These are phyloP conservation scores for Brachymystax lenok DNA, from an alignment of 2,797 vertebrate species.

Conservation along the genomic window DNA sequence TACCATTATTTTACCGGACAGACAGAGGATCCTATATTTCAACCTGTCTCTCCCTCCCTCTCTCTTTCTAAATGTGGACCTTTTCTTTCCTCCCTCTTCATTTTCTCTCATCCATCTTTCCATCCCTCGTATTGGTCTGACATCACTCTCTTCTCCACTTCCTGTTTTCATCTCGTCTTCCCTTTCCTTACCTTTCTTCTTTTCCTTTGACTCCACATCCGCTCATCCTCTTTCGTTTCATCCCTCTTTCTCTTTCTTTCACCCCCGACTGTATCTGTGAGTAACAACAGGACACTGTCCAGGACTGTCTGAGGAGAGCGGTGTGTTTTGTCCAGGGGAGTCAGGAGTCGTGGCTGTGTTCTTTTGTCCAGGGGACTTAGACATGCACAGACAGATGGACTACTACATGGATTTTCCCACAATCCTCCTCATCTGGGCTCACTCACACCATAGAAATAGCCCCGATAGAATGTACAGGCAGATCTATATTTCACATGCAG, in stretches of 20 bases:
- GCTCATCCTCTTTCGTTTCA: background rate
- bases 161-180: background rate
- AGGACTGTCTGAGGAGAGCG: background rate
- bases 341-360: background rate
- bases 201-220: background rate
- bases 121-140: background rate
- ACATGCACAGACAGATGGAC: conserved; percentile 54
- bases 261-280: too few species aligned
- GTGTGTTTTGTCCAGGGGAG: conserved; percentile 32
- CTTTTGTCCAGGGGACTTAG: conserved; percentile 38
- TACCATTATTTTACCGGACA: conserved; percentile 32
- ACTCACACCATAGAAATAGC: conserved; percentile 15
- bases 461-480: background rate
- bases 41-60: conserved; percentile 21
- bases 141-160: background rate
- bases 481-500: background rate
- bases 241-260: background rate
- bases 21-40: conserved; percentile 10
- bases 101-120: conserved; percentile 30
- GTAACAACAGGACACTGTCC: too few species aligned
- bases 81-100: conserved; percentile 25
- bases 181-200: background rate
- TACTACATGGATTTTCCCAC: conserved; percentile 46
- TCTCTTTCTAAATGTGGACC: background rate
- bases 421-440: conserved; percentile 34